Conservation (phyloP, 2,888 invertebrate genomes). For the Ectobius pallidus region DNA sequence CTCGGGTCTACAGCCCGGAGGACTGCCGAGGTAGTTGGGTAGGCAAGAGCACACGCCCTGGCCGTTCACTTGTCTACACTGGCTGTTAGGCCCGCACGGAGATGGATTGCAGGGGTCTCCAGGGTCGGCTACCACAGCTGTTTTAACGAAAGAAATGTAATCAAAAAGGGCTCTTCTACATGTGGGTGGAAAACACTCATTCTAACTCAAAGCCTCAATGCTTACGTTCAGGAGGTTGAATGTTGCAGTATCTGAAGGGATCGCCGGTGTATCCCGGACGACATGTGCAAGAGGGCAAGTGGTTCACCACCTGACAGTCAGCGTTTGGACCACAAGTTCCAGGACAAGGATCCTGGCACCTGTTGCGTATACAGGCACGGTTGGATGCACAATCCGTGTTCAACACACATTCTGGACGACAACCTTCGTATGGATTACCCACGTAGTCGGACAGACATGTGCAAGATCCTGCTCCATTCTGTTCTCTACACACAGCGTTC, state of each 20-base stretch:
- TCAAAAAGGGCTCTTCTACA: background rate
- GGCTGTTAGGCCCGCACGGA: slow-evolving; percentile 74
- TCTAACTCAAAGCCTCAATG: background rate
- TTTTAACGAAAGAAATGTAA: background rate
- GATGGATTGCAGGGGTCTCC: slow-evolving; percentile 64
- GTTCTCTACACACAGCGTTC: slow-evolving; percentile 59
- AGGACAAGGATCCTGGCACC: slow-evolving; percentile 79
- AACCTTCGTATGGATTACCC: slow-evolving; percentile 76
- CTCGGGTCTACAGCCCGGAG: slow-evolving; percentile 69
- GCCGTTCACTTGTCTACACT: slow-evolving; percentile 67
- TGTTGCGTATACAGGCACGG: slow-evolving; percentile 72
- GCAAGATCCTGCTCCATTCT: slow-evolving; percentile 61
- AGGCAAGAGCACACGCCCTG: slow-evolving; percentile 60
- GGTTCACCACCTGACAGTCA: slow-evolving; percentile 73
- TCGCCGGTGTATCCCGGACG: slow-evolving; percentile 74
- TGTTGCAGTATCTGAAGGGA: slow-evolving; percentile 71
- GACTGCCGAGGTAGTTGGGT: slow-evolving; percentile 74
- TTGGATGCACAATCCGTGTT: slow-evolving; percentile 75
- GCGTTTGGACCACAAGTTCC: slow-evolving; percentile 79
- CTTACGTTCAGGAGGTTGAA: slow-evolving; percentile 44
- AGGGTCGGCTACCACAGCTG: slow-evolving; percentile 52
- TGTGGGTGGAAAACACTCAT: background rate
- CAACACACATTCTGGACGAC: slow-evolving; percentile 70
- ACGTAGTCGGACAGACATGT: slow-evolving; percentile 58
- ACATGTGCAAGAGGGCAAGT: slow-evolving; percentile 73